A percentile compares a stretch with the other conserved stretches of the same genome.
phyloP scores from a whole-genome alignment of 2,797 vertebrate species.

The Xenopus petersii region DNA sequence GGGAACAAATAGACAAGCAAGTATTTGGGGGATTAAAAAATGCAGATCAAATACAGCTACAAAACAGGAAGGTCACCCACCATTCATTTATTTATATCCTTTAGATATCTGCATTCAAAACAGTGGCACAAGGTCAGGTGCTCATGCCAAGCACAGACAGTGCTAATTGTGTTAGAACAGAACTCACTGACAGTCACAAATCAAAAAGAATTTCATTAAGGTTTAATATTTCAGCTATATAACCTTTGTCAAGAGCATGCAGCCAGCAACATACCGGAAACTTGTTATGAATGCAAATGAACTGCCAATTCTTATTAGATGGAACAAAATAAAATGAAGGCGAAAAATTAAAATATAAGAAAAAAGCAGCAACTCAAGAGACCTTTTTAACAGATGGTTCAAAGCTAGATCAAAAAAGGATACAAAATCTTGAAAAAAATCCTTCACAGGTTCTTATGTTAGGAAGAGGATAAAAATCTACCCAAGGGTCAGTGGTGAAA shows the following conservation, averaged over 20 bases:
- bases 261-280: not conserved
- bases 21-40: not conserved
- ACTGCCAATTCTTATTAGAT: not conserved
- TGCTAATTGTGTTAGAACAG: not conserved
- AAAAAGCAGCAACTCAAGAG: too few species aligned
- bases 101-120: not conserved
- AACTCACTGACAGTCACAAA: not conserved
- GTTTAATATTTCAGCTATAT: slow-evolving; percentile 1
- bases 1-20: too few species aligned
- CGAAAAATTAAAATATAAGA: not conserved
- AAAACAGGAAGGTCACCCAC: too few species aligned
- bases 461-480: too few species aligned
- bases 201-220: not conserved
- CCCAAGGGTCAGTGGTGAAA: too few species aligned
- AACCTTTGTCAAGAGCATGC: slow-evolving; percentile 9
- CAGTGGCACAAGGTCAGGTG: slow-evolving; percentile 1
- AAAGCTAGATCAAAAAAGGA: too few species aligned
- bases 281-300: slow-evolving; percentile 3
- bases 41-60: too few species aligned
- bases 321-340: not conserved
- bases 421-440: too few species aligned
- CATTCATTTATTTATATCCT: not conserved
- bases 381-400: too few species aligned
- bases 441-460: too few species aligned
- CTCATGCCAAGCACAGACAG: not conserved